Evolutionary conservation across 2,113 vertebrate genomes (phyloP), one percentile per base, ranked within the genome.

Genomic region (Serinus canaria): DNA sequence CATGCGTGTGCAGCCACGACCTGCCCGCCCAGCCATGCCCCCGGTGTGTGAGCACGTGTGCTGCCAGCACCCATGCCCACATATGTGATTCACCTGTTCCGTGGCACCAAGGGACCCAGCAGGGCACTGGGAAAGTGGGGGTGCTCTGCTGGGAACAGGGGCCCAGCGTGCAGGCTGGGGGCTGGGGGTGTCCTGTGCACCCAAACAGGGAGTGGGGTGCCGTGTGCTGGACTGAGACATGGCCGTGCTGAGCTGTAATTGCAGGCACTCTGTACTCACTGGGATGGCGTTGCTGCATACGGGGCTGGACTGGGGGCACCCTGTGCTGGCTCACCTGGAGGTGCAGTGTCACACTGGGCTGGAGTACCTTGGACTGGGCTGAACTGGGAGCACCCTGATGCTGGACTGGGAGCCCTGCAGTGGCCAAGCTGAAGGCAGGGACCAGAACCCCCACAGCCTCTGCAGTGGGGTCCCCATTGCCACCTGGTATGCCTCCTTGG

Each of bases 81-180:
- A 0, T 56, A 8, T 0, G 5, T 53, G 83, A 49, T 43, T 60
- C 7, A 0, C 39, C 64, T 0, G 1, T 53, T 41, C 15, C 0
- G 5, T 17, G 88, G 39, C 84, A 67, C 47, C 52, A 35, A 30
- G n/a, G 43, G 41, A 53, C 90, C 70, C 81, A 44, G n/a, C 0
- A 0, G n/a, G 19, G 25, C 43, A 11, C 39, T 35, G 73, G 73
- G 62, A 67, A 62, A 31, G 1, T 0, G 15, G 11, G 50, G 59
- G 55, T 6, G 37, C 68, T 35, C 33, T 28, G 49, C 60, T 47
- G 62, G 50, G 44, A 39, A 12, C 0, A 63, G 53, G 17, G 7
- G 7, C 23, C 23, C 27, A 1, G 5, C 28, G 22, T 2, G 7
- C 15, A 14, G 67, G 18, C 33, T 20, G 20, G 37, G 49, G 33